Evolutionary conservation across 2,113 vertebrate species (phyloP).

Genomic region (Cheirogaleus medius): DNA sequence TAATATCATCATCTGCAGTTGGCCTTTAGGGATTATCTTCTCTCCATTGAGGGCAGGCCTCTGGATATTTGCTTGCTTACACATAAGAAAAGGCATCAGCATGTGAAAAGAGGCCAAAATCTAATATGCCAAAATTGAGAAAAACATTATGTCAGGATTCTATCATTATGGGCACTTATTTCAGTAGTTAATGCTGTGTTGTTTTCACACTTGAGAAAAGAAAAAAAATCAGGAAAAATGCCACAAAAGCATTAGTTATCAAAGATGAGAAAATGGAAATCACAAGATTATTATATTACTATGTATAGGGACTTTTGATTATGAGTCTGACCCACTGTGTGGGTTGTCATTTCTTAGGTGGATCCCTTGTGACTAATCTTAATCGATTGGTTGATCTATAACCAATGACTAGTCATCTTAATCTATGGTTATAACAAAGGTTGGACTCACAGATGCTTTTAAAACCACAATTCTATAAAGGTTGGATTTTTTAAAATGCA

Average conservation of each 20-base stretch:
- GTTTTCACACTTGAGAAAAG: constrained; percentile 21
- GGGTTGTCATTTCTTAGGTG: not conserved
- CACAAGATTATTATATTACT: not conserved
- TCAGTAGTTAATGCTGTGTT: not conserved
- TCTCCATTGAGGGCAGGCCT: not conserved
- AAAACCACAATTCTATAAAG: not conserved
- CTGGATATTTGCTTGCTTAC: not conserved
- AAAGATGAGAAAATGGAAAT: constrained; percentile 6
- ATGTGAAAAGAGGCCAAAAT: not conserved
- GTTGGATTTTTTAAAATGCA: constrained; percentile 8
- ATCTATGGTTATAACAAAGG: constrained; percentile 28
- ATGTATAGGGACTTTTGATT: not conserved
- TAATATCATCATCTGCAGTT: not conserved
- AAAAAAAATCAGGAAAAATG: not conserved
- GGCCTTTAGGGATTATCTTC: not conserved
- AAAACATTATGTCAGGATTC: constrained; percentile 5
- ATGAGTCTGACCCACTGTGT: not conserved
- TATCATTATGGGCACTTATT: not conserved
- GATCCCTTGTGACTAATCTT: not conserved
- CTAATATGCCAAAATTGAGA: not conserved
- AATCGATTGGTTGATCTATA: not conserved
- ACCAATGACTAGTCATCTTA: constrained; percentile 3
- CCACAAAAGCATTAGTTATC: constrained; percentile 4
- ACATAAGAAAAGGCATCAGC: not conserved
- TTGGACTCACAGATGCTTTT: constrained; percentile 36